Base-by-base conservation (phyloP, 2,888 invertebrate genomes). In the Drosophila fulvimacula region DNA sequence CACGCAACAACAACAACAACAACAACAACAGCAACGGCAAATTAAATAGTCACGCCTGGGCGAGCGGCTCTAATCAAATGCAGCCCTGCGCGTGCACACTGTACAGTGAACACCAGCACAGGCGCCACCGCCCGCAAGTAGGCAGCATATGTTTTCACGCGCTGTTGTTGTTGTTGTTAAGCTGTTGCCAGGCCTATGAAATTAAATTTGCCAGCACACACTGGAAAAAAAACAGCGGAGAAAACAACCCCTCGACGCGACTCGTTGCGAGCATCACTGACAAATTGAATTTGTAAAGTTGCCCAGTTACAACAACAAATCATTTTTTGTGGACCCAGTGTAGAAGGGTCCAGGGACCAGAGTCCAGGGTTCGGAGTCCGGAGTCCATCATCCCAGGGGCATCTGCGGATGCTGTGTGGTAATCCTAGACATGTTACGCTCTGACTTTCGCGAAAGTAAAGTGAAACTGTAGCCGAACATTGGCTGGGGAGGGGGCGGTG, bases 251-350 rank as follows among this genome's bases (percentile, higher is more conserved):
- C 62, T 59, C 68, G 41, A 21, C 15, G 15, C 57, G 41, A 70
- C 36, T 46, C 44, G 24, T 27, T 46, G 46, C 46, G 27, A 48
- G 46, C 84, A 84, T 73, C 76, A 89, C 84, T 88, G 87, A 87
- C 89, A 84, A 84, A 84, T 84, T 88, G 76, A 86, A 84, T 84
- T 84, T 84, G 88, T 88, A 80, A 82, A 81, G 63, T 84, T 84
- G 64, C 75, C 51, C 67, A 71, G 76, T 68, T 66, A 79, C 73
- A 82, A 75, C 86, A 83, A 82, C 89, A 88, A 86, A 88, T 86
- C 87, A 88, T 41, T 41, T 78, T 66, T 55, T 39, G 71, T 69
- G 63, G 57, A 11, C 24, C 44, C 36, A 58, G 51, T 13, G 38
- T 27, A 9, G 52, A 52, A 52, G 52, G 52, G 52, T 38, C 52